A percentile compares a stretch with the other conserved stretches of the same genome.
Evolutionary conservation across 2,888 invertebrate genomes (phyloP).

Genomic region (Mamestra brassicae): DNA sequence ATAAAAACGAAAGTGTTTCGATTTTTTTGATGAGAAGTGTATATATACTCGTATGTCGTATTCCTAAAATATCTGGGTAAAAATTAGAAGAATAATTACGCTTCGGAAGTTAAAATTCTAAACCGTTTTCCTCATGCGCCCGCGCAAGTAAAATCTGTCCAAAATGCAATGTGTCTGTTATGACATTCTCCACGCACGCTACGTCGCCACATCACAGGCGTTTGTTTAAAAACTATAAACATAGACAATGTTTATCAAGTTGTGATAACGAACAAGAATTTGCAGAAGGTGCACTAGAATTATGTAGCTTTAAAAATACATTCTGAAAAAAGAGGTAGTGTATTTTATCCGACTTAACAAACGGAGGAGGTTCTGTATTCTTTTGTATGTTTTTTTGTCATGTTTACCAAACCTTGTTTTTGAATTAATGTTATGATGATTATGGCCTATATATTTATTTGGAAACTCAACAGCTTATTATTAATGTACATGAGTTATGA

Average conservation of each 20-base stretch:
- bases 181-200: conserved; percentile 40
- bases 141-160: conserved; percentile 19
- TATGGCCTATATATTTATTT: no score
- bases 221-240: conserved; percentile 46
- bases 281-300: conserved; percentile 21
- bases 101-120: conserved; percentile 14
- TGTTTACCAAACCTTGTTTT: no score
- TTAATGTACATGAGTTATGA: no score
- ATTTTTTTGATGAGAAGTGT: no score
- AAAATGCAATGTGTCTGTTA: conserved; percentile 37
- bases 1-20: no score
- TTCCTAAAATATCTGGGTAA: no score
- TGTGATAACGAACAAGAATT: background rate
- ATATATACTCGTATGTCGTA: no score
- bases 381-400: no score
- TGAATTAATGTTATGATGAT: no score
- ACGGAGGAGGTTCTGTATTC: no score
- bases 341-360: no score
- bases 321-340: background rate
- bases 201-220: conserved; percentile 29
- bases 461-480: no score
- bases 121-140: conserved; percentile 1
- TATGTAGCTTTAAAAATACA: background rate
- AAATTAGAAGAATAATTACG: background rate
- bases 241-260: conserved; percentile 25